Percentiles rank a stretch among this genome's conserved stretches.
Conservation (phyloP, 2,797 vertebrate species). For the Lacerta agilis region DNA sequence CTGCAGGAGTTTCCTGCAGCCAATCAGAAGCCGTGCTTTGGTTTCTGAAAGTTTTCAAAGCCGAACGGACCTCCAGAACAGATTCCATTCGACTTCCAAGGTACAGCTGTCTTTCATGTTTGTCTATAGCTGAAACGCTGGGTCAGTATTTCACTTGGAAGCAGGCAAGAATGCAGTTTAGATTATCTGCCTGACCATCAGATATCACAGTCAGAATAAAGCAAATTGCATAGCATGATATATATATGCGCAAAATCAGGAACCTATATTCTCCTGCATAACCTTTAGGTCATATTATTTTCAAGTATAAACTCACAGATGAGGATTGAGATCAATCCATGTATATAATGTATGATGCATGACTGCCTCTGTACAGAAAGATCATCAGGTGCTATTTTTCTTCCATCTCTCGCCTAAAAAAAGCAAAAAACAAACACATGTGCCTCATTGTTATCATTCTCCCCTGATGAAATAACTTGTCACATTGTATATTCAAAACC, state of each 20-base stretch:
- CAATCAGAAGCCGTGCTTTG: no score
- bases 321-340: background rate
- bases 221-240: background rate
- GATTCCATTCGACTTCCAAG: no score
- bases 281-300: background rate
- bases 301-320: background rate
- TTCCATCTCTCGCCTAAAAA: background rate
- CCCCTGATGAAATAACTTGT: constrained; percentile 4
- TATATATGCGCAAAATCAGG: background rate
- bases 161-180: background rate
- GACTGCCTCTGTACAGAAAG: background rate
- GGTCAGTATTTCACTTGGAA: no score
- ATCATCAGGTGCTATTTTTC: constrained; percentile 11
- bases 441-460: constrained; percentile 7
- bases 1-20: no score
- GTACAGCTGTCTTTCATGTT: no score
- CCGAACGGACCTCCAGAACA: no score
- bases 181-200: background rate
- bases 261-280: background rate
- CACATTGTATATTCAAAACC: constrained; percentile 44
- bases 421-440: background rate
- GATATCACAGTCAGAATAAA: background rate
- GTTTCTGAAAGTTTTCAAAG: no score
- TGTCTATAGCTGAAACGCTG: no score
- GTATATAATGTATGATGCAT: background rate